Evolutionary conservation across 2,888 invertebrate genomes (phyloP), one percentile per base, ranked within the genome.

Genomic region (Acheta domesticus): DNA sequence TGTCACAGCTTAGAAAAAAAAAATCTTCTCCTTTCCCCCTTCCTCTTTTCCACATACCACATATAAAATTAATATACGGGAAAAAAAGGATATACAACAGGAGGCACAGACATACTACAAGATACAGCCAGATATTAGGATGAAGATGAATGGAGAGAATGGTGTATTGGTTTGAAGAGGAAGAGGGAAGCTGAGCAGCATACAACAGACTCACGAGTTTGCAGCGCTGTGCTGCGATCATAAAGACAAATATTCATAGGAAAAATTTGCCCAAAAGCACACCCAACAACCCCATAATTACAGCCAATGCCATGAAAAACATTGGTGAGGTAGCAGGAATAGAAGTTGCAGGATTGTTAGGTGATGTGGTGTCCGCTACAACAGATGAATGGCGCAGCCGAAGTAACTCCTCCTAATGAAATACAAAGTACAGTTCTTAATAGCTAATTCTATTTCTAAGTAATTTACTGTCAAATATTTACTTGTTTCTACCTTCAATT

Each of bases 261-360:
- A 93, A 88, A 89, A 92, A 93, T 89, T 94, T 94, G 87, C 94
- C 94, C 87, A 94, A 89, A 87, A 94, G 89, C 86, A 94, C 90
- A 86, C 94, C 93, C 86, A 94, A 86, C 83, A 94, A 86, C 83
- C 92, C 92, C 88, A 93, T 90, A 84, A 90, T 89, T 84, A 94
- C 86, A 83, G 92, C 92, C 84, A 91, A 87, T 84, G 89, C 90
- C 83, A 94, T 87, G 88, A 91, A 92, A 83, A 92, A 89, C 88
- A 90, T 87, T 83, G 91, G 88, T 85, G 89, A 87, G 85, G 89
- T 90, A 83, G 91, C 87, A 82, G 89, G 88, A 81, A 87, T 85
- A 85, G 90, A 90, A 83, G 90, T 89, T 84, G 86, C 89, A 85
- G 92, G 90, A 88, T 91, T 86, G 82, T 86, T 86, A 87, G 86